These are phyloP conservation scores for Amblyopsis hoosieri DNA, from an alignment of 2,797 vertebrate genomes.

Conservation along the genomic window DNA sequence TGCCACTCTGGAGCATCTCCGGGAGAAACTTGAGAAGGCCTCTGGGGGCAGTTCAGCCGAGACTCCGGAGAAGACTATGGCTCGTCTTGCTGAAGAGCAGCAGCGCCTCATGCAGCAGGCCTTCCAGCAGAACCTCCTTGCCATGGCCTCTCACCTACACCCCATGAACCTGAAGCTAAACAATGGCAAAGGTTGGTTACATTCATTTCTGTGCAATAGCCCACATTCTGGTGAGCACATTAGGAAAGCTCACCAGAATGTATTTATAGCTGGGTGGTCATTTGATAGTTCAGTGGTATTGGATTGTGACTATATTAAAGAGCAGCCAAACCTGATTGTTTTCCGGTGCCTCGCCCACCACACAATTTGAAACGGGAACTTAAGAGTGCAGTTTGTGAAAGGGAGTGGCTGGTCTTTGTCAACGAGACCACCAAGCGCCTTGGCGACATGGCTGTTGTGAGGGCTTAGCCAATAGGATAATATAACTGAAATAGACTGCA, in stretches of 20 bases:
- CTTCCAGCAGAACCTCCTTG: slow-evolving; percentile 91
- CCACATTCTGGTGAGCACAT: not conserved
- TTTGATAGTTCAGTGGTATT: too few species aligned
- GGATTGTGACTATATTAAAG: too few species aligned
- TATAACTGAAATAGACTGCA: too few species aligned
- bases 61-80: slow-evolving; percentile 86
- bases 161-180: slow-evolving; percentile 70
- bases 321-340: too few species aligned
- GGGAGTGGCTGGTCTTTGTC: not conserved
- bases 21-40: slow-evolving; percentile 85
- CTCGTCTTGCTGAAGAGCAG: slow-evolving; percentile 87
- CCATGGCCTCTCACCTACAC: slow-evolving; percentile 86
- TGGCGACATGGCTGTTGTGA: too few species aligned
- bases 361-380: too few species aligned
- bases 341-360: too few species aligned
- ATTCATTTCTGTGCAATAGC: not conserved
- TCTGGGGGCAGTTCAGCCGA: slow-evolving; percentile 57
- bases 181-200: slow-evolving; percentile 67
- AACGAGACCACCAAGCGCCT: too few species aligned
- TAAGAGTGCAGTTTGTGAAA: not conserved
- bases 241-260: not conserved
- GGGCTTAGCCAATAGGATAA: too few species aligned
- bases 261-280: too few species aligned
- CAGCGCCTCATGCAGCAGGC: slow-evolving; percentile 94
- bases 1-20: slow-evolving; percentile 87